Base-by-base conservation (phyloP, 2,888 invertebrate species). In the Orchestes rusci region DNA sequence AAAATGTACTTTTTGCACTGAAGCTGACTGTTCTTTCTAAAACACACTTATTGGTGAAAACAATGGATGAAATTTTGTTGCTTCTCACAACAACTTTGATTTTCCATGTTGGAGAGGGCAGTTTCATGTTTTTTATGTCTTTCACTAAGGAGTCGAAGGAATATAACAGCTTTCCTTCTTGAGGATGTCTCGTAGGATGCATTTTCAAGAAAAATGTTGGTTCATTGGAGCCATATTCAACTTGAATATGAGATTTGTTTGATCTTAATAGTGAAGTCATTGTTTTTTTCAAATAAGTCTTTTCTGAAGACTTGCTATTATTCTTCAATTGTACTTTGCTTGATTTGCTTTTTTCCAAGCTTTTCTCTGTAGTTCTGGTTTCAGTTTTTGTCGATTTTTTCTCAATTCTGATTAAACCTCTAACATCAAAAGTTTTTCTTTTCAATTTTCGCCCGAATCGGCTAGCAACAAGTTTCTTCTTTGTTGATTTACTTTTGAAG, bases 71-170 rank as follows among this genome's bases (percentile, higher is more conserved):
- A 36, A 60, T 59, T 50, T 56, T 57, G 33, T 56, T 56, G 29
- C 57, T 56, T 39, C 53, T 54, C 16, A 60, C 57, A 23, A 59
- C 59, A 8, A 60, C 59, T 48, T 60, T 60, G 16, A 60, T 59
- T 45, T 58, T 60, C 60, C 60, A 60, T 7, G 50, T 51, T 2
- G 56, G 48, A 2, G 54, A 53, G 2, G 60, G 60, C 19, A 60
- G 46, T 31, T 57, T 58, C 57, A 59, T 56, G 29, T 56, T 56
- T 46, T 60, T 60, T 10, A 59, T 58, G 44, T 60, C 59, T 16
- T 50, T 51, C 1, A 60, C 57, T 15, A 60, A 44, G 28, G 53
- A 53, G n/a, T 59, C 53, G 43, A 60, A 60, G 7, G 56, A 37
- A 37, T 59, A 60, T 16, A 50, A 54, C 8, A 59, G 31, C 38